Base-by-base conservation (phyloP, 2,797 vertebrate species). In the Pitangus sulphuratus region DNA sequence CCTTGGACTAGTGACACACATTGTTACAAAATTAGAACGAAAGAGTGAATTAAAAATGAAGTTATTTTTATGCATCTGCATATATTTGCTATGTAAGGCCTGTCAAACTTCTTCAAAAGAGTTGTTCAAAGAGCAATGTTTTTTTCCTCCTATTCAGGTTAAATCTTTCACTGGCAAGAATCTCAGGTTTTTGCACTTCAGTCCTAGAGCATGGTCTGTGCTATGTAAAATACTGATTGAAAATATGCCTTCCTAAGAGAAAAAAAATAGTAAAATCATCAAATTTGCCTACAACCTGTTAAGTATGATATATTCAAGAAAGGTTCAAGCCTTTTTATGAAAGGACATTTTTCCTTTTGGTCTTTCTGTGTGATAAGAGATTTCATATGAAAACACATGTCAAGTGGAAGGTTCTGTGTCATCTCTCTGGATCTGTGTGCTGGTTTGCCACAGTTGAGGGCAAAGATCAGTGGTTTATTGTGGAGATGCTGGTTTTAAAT, bases 361-460 rank as follows among this genome's bases (percentile, higher is more conserved):
- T 58, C 17, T 57, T 88, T 30, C 45, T 82, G 26, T 44, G 42
- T 90, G 74, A 66, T 10, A 24, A 0, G 2, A 90, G 54, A 44
- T 69, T 68, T 71, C 37, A 9, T 26, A 25, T 8, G 10, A 79
- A 61, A 89, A 69, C 54, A 20, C 12, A 31, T 50, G 17, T 48
- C 54, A 22, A 54, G 31, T 33, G n/a, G 17, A 65, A 54, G 11
- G 47, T 18, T 76, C 58, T 90, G 58, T 21, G 15, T 2, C 10
- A 76, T 42, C 20, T 35, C 5, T 28, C 80, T 65, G 66, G 31
- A 33, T 57, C 76, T 86, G 54, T 58, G 50, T 33, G 35, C 87
- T 94, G 84, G 47, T 96, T 97, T 96, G 53, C 68, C 15, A 13
- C 9, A 56, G n/a, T 48, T 95, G 75, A 89, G 70, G 39, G 77